phyloP scores from a whole-genome alignment of 2,113 vertebrate genomes.

The Oreotrochilus melanogaster region DNA sequence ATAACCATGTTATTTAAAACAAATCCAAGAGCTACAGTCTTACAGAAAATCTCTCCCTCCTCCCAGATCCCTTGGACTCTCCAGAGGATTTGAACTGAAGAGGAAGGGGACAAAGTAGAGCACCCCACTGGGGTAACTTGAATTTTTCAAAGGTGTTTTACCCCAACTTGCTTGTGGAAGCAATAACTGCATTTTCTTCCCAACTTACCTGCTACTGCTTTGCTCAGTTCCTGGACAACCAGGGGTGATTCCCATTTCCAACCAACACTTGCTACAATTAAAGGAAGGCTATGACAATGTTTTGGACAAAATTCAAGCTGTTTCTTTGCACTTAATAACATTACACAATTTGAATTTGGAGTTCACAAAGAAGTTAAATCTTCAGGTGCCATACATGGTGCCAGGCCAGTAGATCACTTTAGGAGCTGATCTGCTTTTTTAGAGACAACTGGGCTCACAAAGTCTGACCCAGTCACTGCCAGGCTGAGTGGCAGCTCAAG shows the following conservation, averaged over 20 bases:
- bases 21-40: neutral
- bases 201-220: neutral
- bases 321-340: neutral
- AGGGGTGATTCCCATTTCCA: accelerated
- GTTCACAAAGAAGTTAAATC: neutral
- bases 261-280: neutral
- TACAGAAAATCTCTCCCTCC: neutral
- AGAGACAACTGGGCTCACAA: neutral
- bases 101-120: neutral
- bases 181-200: neutral
- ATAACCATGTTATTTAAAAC: neutral
- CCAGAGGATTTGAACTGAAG: accelerated
- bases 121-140: accelerated
- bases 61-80: neutral
- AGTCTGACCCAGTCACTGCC: neutral
- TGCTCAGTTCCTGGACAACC: accelerated
- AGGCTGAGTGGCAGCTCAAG: no score
- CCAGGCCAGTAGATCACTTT: accelerated
- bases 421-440: neutral
- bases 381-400: accelerated
- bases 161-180: neutral
- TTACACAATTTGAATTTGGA: neutral
- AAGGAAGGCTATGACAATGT: neutral
- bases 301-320: neutral
- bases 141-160: neutral